These are phyloP conservation scores for Mesochorus sp. DNA, from an alignment of 2,888 invertebrate genomes.

Conservation along the genomic window DNA sequence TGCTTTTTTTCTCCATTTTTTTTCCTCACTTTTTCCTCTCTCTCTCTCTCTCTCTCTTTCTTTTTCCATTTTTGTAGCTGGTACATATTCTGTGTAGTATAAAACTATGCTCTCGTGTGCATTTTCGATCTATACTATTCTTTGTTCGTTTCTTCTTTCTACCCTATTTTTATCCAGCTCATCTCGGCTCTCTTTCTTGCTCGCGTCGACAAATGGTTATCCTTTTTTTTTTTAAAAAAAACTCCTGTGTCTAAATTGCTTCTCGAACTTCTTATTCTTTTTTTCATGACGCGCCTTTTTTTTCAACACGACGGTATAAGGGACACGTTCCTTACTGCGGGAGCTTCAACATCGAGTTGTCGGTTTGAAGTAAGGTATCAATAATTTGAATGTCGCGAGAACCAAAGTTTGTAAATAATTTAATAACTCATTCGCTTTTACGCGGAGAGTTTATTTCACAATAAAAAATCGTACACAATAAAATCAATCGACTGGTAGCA, in stretches of 20 bases:
- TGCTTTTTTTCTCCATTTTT: conserved; percentile 18
- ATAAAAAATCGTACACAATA: background rate
- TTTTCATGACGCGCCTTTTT: background rate
- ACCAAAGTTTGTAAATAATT: background rate
- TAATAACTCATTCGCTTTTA: no score
- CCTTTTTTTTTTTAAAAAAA: conserved; percentile 31
- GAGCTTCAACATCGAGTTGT: no score
- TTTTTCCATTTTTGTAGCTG: background rate
- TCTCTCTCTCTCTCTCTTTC: background rate
- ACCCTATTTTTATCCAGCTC: conserved; percentile 5
- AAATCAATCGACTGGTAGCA: background rate
- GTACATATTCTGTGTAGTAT: conserved; percentile 15
- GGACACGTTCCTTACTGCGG: background rate
- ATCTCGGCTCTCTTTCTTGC: conserved; percentile 15
- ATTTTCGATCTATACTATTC: conserved; percentile 28
- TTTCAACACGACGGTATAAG: background rate
- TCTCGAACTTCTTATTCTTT: conserved; percentile 25
- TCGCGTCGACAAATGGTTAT: conserved; percentile 48
- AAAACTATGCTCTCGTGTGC: conserved; percentile 1
- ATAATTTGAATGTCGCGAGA: background rate
- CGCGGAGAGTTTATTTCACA: background rate
- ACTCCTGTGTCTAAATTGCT: conserved; percentile 46
- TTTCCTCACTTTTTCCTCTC: background rate
- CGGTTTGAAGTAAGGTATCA: no score
- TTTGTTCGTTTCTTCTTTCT: conserved; percentile 10